These are phyloP conservation scores for Vulpes ferrilata DNA, from an alignment of 2,113 vertebrate species.

Conservation along the genomic window DNA sequence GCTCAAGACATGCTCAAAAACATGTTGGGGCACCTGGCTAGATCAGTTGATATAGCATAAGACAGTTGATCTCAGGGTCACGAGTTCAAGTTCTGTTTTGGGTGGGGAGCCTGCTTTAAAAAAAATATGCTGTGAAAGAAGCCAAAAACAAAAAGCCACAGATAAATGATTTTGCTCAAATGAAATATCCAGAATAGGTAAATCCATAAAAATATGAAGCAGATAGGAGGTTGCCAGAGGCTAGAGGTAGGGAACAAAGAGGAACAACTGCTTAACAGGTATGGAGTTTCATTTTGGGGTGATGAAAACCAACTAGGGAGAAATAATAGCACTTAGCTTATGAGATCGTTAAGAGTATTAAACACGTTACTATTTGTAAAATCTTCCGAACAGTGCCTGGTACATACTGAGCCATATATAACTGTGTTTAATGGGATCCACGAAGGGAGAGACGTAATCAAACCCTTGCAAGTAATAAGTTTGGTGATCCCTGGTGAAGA, in stretches of 20 bases:
- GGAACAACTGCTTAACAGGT: neutral
- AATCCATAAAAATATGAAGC: conserved; percentile 43
- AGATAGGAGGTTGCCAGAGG: neutral
- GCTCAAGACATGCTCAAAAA: neutral
- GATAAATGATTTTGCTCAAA: neutral
- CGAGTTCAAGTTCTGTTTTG: neutral
- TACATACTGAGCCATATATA: neutral
- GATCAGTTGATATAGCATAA: neutral
- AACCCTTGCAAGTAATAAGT: neutral
- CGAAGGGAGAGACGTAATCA: conserved; percentile 37
- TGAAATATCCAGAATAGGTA: conserved; percentile 43
- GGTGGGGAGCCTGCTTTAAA: neutral
- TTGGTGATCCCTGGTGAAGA: conserved; percentile 7
- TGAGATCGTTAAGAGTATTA: neutral
- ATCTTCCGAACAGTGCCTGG: neutral
- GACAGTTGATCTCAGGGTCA: neutral
- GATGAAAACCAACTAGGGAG: conserved; percentile 19
- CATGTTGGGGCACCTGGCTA: neutral
- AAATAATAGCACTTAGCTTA: neutral
- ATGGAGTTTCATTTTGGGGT: conserved; percentile 9
- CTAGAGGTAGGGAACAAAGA: neutral
- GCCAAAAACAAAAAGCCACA: neutral
- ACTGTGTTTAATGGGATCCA: neutral
- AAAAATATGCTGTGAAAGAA: neutral
- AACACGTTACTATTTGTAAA: conserved; percentile 51